A percentile compares a stretch with the other conserved stretches of the same genome.
Conservation (phyloP, 2,797 vertebrate species). For the Aeoliscus strigatus region DNA sequence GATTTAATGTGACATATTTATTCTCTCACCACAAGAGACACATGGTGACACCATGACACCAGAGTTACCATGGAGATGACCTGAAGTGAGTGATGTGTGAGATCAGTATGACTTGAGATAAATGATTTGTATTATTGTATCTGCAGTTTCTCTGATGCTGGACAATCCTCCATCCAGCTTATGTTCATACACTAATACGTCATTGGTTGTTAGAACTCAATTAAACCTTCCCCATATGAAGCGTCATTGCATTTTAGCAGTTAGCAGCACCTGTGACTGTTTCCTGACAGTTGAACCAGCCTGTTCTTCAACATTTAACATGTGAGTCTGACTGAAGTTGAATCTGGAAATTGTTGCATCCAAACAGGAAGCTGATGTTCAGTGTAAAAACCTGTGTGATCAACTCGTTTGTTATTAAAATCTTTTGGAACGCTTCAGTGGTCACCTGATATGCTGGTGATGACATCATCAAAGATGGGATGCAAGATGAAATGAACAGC, state of each 20-base stretch:
- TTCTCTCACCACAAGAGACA: too few species aligned
- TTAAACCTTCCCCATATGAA: too few species aligned
- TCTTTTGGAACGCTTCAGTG: too few species aligned
- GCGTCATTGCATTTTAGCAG: too few species aligned
- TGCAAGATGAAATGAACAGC: neutral
- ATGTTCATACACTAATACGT: too few species aligned
- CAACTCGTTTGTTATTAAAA: slow-evolving; percentile 9
- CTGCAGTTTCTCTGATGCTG: too few species aligned
- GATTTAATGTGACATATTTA: slow-evolving; percentile 18
- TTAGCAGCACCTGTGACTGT: too few species aligned
- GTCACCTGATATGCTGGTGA: too few species aligned
- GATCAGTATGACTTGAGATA: neutral
- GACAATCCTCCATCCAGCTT: neutral
- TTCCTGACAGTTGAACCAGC: too few species aligned
- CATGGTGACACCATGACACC: neutral
- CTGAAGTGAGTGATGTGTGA: neutral
- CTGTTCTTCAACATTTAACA: too few species aligned
- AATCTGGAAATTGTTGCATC: neutral
- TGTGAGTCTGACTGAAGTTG: neutral
- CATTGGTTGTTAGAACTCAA: too few species aligned
- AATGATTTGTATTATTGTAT: too few species aligned
- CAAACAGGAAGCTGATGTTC: slow-evolving; percentile 6
- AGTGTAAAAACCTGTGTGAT: slow-evolving; percentile 2
- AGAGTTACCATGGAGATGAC: slow-evolving; percentile 12
- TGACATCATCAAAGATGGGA: neutral